phyloP scores from a whole-genome alignment of 2,888 invertebrate genomes.

The Macaria notata region DNA sequence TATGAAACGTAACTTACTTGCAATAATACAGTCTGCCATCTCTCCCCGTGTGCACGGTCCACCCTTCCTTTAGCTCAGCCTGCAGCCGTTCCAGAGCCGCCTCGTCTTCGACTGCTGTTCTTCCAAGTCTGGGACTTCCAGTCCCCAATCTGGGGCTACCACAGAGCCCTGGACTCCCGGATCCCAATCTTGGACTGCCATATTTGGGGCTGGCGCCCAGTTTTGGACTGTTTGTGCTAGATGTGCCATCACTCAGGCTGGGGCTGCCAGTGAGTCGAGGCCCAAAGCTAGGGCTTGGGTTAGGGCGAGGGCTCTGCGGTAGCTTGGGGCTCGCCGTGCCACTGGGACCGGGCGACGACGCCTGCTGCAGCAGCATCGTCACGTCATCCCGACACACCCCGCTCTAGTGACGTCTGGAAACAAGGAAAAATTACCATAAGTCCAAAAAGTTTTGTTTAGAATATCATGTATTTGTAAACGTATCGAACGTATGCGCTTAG shows the following conservation, averaged over 20 bases:
- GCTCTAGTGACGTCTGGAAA: slow-evolving; percentile 56
- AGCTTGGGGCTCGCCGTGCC: slow-evolving; percentile 74
- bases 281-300: slow-evolving; percentile 51
- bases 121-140: slow-evolving; percentile 64
- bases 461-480: too few species aligned
- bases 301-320: slow-evolving; percentile 60
- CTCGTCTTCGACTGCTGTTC: slow-evolving; percentile 62
- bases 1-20: slow-evolving; percentile 86
- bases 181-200: slow-evolving; percentile 50
- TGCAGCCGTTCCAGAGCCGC: slow-evolving; percentile 81
- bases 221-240: slow-evolving; percentile 55
- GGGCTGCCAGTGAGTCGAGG: slow-evolving; percentile 58
- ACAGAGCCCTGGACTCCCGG: slow-evolving; percentile 65
- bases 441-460: background rate
- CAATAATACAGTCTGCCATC: slow-evolving; percentile 94
- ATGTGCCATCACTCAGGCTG: slow-evolving; percentile 58
- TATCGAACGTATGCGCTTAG: too few species aligned
- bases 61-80: slow-evolving; percentile 85
- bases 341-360: slow-evolving; percentile 76
- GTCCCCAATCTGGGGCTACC: slow-evolving; percentile 70
- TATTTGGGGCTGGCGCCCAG: slow-evolving; percentile 64
- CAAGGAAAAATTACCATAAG: background rate
- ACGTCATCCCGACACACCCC: slow-evolving; percentile 70
- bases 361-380: slow-evolving; percentile 80
- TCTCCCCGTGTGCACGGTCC: slow-evolving; percentile 90